phyloP scores from a whole-genome alignment of 2,797 vertebrate genomes.

The Sparus aurata region DNA sequence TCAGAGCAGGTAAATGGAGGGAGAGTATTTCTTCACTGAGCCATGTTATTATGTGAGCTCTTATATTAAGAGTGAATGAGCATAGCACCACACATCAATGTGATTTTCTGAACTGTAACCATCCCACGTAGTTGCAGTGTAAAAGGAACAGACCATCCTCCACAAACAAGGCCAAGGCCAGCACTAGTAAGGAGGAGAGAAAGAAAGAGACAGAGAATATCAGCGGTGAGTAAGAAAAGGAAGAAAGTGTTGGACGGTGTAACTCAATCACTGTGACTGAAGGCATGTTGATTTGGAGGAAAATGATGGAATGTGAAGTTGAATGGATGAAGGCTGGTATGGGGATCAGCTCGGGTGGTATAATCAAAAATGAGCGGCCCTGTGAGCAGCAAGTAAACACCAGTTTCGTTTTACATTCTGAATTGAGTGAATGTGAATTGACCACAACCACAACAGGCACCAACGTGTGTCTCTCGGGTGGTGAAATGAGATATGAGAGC shows the following conservation, averaged over 20 bases:
- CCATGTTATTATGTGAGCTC: neutral
- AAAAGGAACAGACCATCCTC: neutral
- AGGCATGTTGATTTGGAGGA: constrained; percentile 21
- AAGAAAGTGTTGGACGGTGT: neutral
- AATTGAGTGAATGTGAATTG: constrained; percentile 26
- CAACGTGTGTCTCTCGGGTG: constrained; percentile 8
- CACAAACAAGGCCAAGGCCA: constrained; percentile 37
- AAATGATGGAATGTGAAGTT: constrained; percentile 26
- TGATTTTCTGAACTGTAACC: constrained; percentile 17
- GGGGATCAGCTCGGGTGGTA: constrained; percentile 6
- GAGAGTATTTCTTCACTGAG: neutral
- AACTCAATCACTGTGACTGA: constrained; percentile 26
- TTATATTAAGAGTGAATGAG: neutral
- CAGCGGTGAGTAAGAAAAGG: constrained; percentile 1
- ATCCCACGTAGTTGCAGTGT: neutral
- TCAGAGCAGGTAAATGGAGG: neutral
- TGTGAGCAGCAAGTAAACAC: constrained; percentile 25
- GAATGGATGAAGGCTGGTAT: neutral
- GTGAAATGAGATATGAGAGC: constrained; percentile 30
- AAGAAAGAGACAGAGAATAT: neutral
- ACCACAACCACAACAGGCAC: constrained; percentile 29
- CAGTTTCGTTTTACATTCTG: constrained; percentile 21
- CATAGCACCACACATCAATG: neutral
- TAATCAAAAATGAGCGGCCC: constrained; percentile 29
- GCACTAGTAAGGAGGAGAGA: neutral